Conservation (phyloP, 2,797 vertebrate genomes). For the Chanos chanos region DNA sequence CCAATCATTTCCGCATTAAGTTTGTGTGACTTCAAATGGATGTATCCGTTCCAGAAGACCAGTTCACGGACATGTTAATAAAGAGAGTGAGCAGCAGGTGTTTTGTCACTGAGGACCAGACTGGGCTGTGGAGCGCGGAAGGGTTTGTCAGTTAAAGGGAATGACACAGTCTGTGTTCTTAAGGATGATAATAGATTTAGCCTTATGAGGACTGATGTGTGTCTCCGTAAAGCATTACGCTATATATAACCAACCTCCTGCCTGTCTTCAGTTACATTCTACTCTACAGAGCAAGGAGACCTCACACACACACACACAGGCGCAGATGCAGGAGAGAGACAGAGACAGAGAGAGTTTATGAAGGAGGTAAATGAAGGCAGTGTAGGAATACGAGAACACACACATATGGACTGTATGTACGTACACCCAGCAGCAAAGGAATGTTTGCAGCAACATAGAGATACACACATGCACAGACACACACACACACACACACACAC, state of each 20-base stretch:
- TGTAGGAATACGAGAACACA: background rate
- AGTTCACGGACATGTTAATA: no score
- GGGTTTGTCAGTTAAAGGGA: conserved; percentile 25
- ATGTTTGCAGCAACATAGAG: background rate
- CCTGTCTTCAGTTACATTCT: conserved; percentile 42
- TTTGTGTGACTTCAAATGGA: no score
- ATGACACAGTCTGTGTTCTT: conserved; percentile 11
- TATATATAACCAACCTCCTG: conserved; percentile 46
- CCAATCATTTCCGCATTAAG: no score
- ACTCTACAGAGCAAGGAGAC: no score
- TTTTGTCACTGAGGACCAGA: background rate
- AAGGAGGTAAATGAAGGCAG: background rate
- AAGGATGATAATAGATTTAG: conserved; percentile 47
- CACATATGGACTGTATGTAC: background rate
- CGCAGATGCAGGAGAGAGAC: conserved; percentile 16
- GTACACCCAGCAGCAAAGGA: background rate
- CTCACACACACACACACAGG: conserved; percentile 20
- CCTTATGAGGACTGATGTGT: conserved; percentile 26
- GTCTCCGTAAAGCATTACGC: conserved; percentile 36
- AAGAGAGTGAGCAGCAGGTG: no score
- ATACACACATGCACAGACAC: background rate
- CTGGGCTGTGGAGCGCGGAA: conserved; percentile 14
- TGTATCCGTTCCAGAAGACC: no score
- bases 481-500: background rate
- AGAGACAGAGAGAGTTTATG: background rate